Evolutionary conservation across 2,113 vertebrate genomes (phyloP), one percentile per base, ranked within the genome.

Genomic region (Hydrochoerus hydrochaeris): DNA sequence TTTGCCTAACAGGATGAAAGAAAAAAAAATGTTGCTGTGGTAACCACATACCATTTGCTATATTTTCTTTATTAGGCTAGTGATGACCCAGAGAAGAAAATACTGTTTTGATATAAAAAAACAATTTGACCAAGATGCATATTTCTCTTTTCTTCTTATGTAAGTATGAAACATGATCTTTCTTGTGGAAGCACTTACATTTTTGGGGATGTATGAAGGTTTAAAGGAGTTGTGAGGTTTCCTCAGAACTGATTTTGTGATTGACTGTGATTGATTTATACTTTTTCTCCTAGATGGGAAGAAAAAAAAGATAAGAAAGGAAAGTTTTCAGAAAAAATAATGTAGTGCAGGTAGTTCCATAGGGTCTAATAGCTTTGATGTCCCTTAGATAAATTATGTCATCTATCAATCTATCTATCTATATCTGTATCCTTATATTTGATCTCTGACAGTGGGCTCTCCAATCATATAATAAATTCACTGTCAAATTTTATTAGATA

Each of bases 11-110:
- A 97, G 92, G 54, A 95, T 65, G 9, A 94, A 96, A 95, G 90
- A 95, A 95, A 95, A 97, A 80, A 98, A 81, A 35, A 96, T 71
- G 89, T 98, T 67, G 0, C 98, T 97, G 97, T 98, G 96, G 96
- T 83, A 98, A 98, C 98, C 4, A 81, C 94, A 82, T 97, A 87
- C 85, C 30, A 95, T 96, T 98, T 98, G 71, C 95, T 97, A 85
- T 87, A 77, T 91, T 97, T 98, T 91, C 78, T 16, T 98, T 93
- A 96, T 98, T 98, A 98, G 20, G 91, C 3, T 58, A 78, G 4
- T 97, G 71, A 97, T 86, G 96, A 89, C 80, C 95, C 44, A 69
- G 94, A 97, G 88, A 97, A 86, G 26, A 60, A 85, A 95, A 95
- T 86, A 57, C 28, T 28, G 22, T 87, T 84, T 97, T 58, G 77